A percentile compares a stretch with the other conserved stretches of the same genome.
These are phyloP conservation scores for Acheta domesticus DNA, from an alignment of 2,888 invertebrate species.

Conservation along the genomic window DNA sequence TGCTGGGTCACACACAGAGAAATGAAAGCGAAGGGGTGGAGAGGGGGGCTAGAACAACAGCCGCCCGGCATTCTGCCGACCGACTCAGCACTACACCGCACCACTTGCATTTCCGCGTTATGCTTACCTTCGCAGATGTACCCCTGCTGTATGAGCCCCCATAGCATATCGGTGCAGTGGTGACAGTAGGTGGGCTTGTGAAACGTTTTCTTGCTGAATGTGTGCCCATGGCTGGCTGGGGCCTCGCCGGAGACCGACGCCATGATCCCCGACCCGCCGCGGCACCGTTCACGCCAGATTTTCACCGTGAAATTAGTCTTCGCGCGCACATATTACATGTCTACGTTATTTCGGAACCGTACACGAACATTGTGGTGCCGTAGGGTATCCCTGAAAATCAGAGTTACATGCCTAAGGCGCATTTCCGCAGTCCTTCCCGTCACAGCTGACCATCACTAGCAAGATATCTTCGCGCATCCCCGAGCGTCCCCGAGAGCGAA, in stretches of 20 bases:
- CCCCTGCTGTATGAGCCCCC: slow-evolving; percentile 99
- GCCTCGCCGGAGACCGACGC: slow-evolving; percentile 59
- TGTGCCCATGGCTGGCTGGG: slow-evolving; percentile 77
- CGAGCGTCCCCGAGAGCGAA: slow-evolving; percentile 12
- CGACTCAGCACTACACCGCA: neutral
- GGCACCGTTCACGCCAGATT: slow-evolving; percentile 59
- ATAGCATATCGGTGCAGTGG: slow-evolving; percentile 99
- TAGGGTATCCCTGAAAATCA: slow-evolving; percentile 45
- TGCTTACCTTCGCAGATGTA: slow-evolving; percentile 96
- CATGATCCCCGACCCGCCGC: slow-evolving; percentile 58
- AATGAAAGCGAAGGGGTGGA: neutral
- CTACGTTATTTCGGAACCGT: slow-evolving; percentile 58
- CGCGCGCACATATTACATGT: slow-evolving; percentile 51
- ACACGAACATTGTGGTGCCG: slow-evolving; percentile 56
- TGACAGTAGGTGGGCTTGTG: slow-evolving; percentile 99
- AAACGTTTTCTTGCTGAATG: slow-evolving; percentile 99
- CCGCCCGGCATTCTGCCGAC: neutral
- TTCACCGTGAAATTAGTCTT: slow-evolving; percentile 57
- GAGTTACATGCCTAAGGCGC: slow-evolving; percentile 46
- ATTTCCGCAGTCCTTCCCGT: slow-evolving; percentile 44
- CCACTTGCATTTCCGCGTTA: neutral
- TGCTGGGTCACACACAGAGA: neutral
- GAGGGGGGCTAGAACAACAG: slow-evolving; percentile 4
- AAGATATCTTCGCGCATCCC: slow-evolving; percentile 29
- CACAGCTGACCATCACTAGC: slow-evolving; percentile 44